These are phyloP conservation scores for Poecilus cupreus DNA, from an alignment of 2,888 invertebrate genomes.

Conservation along the genomic window DNA sequence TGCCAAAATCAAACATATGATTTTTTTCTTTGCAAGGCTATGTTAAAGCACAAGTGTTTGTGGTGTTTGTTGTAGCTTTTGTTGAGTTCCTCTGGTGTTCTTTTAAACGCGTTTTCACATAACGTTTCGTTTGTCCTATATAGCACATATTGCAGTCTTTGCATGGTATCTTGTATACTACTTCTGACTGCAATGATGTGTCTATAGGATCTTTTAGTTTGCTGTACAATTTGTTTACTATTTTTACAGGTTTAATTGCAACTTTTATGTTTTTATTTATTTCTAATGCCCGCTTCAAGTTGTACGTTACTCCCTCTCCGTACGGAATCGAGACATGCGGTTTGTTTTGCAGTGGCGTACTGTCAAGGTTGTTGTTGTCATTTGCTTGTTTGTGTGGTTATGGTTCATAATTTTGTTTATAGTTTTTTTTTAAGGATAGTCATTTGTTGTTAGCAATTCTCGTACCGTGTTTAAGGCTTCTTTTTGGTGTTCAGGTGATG, in stretches of 20 bases:
- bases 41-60: too few species aligned
- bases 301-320: neutral
- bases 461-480: neutral
- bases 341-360: neutral
- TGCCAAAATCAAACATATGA: too few species aligned
- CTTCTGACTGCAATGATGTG: too few species aligned
- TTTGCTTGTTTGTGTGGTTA: neutral
- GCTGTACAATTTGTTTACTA: neutral
- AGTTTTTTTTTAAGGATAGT: neutral
- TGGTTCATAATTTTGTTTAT: neutral
- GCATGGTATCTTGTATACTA: too few species aligned
- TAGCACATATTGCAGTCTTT: too few species aligned
- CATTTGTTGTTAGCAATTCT: neutral
- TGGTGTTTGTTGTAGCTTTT: too few species aligned
- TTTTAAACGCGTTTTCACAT: too few species aligned
- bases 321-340: neutral
- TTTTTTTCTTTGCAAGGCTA: too few species aligned
- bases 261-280: too few species aligned
- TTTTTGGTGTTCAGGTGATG: neutral
- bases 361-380: neutral
- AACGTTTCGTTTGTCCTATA: too few species aligned
- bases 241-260: neutral
- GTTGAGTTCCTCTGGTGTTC: too few species aligned
- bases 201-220: too few species aligned
- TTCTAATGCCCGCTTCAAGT: neutral